A percentile compares a stretch with the other conserved stretches of the same genome.
These are phyloP conservation scores for Sternarchorhynchus goeldii DNA, from an alignment of 2,797 vertebrate genomes.

Conservation along the genomic window DNA sequence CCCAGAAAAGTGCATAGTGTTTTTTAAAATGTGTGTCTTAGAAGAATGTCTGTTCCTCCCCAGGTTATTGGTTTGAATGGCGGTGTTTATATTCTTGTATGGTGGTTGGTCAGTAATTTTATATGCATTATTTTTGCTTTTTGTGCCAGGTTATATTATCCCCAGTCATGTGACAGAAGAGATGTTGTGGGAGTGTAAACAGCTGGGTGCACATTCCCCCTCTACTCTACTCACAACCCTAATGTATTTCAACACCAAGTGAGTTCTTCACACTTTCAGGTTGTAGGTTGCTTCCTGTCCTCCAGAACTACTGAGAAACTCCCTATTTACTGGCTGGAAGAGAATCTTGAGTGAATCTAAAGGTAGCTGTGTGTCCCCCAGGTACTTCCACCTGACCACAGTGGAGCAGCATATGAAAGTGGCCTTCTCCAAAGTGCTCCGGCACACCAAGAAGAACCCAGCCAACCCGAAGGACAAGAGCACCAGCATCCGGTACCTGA, in stretches of 20 bases:
- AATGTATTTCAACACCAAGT: slow-evolving; percentile 99
- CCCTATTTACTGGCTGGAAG: background rate
- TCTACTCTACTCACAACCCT: slow-evolving; percentile 95
- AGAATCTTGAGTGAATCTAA: background rate
- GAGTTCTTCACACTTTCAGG: slow-evolving; percentile 67
- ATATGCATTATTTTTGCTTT: background rate
- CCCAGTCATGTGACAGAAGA: slow-evolving; percentile 99
- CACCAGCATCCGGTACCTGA: slow-evolving; percentile 97
- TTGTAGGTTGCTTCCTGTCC: background rate
- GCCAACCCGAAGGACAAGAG: slow-evolving; percentile 97
- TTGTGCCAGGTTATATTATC: slow-evolving; percentile 88
- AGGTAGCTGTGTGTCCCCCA: slow-evolving; percentile 58
- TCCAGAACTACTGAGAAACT: background rate
- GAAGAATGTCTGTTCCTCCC: background rate
- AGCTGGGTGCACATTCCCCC: slow-evolving; percentile 97
- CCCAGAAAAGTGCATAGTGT: background rate
- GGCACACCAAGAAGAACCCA: slow-evolving; percentile 98
- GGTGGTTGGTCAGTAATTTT: background rate
- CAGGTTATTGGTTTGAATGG: background rate
- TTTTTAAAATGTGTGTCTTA: background rate
- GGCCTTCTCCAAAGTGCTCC: slow-evolving; percentile 97
- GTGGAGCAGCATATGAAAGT: slow-evolving; percentile 98
- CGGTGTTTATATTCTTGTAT: background rate
- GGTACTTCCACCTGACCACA: slow-evolving; percentile 93
- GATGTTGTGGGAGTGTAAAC: slow-evolving; percentile 99